These are phyloP conservation scores for Apteryx owenii DNA, from an alignment of 2,113 vertebrate species.

Conservation along the genomic window DNA sequence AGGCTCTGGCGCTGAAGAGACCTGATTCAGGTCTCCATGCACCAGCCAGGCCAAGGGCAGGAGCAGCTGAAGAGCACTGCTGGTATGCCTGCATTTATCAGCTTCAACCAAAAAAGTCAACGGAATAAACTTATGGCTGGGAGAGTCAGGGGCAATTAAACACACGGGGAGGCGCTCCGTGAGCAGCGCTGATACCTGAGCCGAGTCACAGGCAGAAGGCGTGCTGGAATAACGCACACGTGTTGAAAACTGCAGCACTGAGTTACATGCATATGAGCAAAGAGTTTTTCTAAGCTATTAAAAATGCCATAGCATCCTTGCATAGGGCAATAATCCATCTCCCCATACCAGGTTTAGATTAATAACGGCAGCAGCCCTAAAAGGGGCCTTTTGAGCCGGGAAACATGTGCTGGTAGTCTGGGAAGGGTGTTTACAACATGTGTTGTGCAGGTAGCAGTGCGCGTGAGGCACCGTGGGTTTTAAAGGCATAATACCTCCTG, in stretches of 20 bases:
- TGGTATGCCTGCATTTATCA: neutral
- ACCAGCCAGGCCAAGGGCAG: neutral
- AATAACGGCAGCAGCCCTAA: neutral
- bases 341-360: neutral
- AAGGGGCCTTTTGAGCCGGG: slow-evolving; percentile 2
- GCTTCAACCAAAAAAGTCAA: neutral
- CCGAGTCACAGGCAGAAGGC: neutral
- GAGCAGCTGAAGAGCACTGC: neutral
- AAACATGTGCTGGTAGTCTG: neutral
- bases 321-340: neutral
- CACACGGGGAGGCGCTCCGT: too few relatives aligned
- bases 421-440: slow-evolving; percentile 27
- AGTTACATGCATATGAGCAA: neutral
- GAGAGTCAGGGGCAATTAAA: neutral
- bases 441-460: slow-evolving; percentile 18
- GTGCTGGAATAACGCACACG: neutral
- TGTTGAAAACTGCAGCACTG: neutral
- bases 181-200: too few relatives aligned
- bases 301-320: neutral
- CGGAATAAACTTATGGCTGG: neutral
- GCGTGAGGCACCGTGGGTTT: neutral
- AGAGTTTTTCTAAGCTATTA: neutral
- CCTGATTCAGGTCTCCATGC: neutral
- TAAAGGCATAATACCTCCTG: neutral
- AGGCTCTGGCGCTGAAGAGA: neutral